A percentile compares a stretch with the other conserved stretches of the same genome.
These are phyloP conservation scores for Pontoporia blainvillei DNA, from an alignment of 2,113 vertebrate genomes.

Conservation along the genomic window DNA sequence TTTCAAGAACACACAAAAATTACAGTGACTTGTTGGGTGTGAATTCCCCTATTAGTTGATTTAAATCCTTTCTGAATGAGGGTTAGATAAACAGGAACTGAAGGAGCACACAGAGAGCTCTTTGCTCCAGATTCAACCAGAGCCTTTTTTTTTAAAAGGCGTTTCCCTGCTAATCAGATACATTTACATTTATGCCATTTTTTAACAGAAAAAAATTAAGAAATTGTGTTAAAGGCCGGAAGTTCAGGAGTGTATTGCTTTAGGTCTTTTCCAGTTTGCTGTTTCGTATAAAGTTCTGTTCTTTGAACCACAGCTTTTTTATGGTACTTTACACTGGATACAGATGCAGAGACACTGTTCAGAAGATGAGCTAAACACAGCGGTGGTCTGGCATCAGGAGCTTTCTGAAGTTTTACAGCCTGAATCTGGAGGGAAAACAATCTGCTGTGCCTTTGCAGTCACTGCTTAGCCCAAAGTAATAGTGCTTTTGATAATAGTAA, in stretches of 20 bases:
- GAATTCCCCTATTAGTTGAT: constrained; percentile 67
- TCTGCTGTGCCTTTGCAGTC: constrained; percentile 89
- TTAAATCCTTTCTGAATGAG: constrained; percentile 72
- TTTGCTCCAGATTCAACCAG: constrained; percentile 80
- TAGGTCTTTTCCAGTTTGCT: constrained; percentile 83
- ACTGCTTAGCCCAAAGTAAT: constrained; percentile 88
- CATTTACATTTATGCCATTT: constrained; percentile 84
- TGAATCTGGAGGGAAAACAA: constrained; percentile 81
- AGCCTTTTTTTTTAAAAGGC: constrained; percentile 76
- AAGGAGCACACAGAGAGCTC: constrained; percentile 69
- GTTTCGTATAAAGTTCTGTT: constrained; percentile 84
- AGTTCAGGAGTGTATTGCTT: constrained; percentile 81
- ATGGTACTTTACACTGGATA: constrained; percentile 91
- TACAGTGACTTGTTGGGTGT: constrained; percentile 66
- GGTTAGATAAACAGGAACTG: constrained; percentile 59
- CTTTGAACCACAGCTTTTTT: constrained; percentile 88
- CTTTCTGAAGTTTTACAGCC: constrained; percentile 80
- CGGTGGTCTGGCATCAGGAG: constrained; percentile 85
- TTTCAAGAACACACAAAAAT: constrained; percentile 63
- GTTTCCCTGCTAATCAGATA: constrained; percentile 82
- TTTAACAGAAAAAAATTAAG: constrained; percentile 77
- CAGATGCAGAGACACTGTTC: constrained; percentile 86
- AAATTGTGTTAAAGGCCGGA: constrained; percentile 82
- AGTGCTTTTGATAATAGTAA: constrained; percentile 80
- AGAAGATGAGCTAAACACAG: constrained; percentile 81